Base-by-base conservation (phyloP, 2,113 vertebrate species). In the Ptyas mucosa region DNA sequence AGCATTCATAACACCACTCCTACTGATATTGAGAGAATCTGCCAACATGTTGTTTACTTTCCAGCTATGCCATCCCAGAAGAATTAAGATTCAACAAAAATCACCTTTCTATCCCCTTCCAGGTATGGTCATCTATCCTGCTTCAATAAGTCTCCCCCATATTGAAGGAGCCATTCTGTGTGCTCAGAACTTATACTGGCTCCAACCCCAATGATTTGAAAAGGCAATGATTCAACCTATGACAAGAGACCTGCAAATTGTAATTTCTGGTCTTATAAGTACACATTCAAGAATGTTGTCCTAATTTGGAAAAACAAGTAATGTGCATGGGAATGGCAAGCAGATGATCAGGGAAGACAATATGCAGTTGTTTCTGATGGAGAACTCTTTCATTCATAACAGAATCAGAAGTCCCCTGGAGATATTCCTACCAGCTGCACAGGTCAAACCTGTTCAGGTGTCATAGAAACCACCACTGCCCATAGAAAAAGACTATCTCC, bases 381-480 rank as follows among this genome's bases (percentile, higher is more conserved):
- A 86, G 14, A 86, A 51, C 55, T 90, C 81, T 87, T 23, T 53
- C 8, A 53, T 24, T 90, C 81, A 49, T 43, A 90, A 61, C 54
- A 8, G 51, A 85, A 21, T 58, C 34, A 89, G 75, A 86, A 93
- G 69, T 57, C 88, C 88, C 34, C 3, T 85, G 54, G 53, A 81
- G 43, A 57, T 89, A 29, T 69, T 57, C 52, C 55, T 61, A 24
- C 75, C 46, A 87, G 75, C 53, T 64, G 23, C 43, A 87, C 92
- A 61, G 89, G 92, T 90, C 55, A 51, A 24, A 93, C 75, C 55
- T 90, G 92, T 52, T 93, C 54, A 93, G 75, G 92, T 90, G 1
- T 85, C 49, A 93, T 3, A 91, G 29, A 94, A 89, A 20, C 39
- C 29, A 89, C n/a, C 3, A 11, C 29, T 95, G 92, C 1, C 34